Percentiles rank a stretch among this genome's conserved stretches.
Conservation (phyloP, 2,797 vertebrate genomes). For the Petrocephalus sullivani region DNA sequence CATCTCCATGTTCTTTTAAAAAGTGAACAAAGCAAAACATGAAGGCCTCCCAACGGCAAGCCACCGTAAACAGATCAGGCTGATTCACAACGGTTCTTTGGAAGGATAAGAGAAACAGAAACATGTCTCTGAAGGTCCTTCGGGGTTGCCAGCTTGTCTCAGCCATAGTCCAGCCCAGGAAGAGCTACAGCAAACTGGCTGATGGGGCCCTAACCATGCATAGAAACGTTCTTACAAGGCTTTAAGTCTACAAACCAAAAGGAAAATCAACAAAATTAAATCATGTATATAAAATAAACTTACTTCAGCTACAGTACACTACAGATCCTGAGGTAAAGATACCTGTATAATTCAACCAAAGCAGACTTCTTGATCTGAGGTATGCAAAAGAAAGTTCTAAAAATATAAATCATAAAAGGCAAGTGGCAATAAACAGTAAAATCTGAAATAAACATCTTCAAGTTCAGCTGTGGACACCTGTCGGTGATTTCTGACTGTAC, state of each 20-base stretch:
- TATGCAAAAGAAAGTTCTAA: conserved; percentile 58
- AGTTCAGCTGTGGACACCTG: conserved; percentile 66
- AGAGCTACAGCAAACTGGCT: neutral
- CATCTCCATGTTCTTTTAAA: neutral
- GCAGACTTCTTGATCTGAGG: conserved; percentile 64
- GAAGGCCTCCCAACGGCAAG: neutral
- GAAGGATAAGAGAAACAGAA: neutral
- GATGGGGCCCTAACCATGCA: neutral
- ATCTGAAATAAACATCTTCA: conserved; percentile 65
- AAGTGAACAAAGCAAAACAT: neutral
- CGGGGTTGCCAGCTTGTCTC: neutral
- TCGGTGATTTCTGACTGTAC: conserved; percentile 66
- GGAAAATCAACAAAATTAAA: conserved; percentile 52
- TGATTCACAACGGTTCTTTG: neutral
- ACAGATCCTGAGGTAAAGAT: conserved; percentile 67
- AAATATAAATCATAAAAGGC: conserved; percentile 30
- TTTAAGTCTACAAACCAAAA: conserved; percentile 9
- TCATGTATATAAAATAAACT: conserved; percentile 55
- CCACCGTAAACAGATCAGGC: neutral
- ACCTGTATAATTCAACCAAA: conserved; percentile 45
- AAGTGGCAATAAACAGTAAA: conserved; percentile 61
- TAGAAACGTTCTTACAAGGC: neutral
- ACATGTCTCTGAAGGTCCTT: conserved; percentile 27
- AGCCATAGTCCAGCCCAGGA: neutral
- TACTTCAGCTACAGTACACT: conserved; percentile 63